Base-by-base conservation (phyloP, 2,797 vertebrate genomes). In the Neosilurus hyrtlii region DNA sequence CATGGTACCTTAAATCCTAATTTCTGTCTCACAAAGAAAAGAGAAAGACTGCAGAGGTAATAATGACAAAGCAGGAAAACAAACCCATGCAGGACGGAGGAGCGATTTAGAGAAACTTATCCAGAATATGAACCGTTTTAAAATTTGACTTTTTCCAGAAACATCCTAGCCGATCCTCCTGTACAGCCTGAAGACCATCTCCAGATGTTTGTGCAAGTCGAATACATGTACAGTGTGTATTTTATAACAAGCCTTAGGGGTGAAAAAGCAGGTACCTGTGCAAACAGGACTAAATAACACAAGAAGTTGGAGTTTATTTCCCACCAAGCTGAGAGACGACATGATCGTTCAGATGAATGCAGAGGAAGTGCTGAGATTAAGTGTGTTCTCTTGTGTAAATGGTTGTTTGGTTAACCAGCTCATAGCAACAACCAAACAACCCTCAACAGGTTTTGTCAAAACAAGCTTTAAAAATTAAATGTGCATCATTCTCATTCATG, bases 1-100 rank as follows among this genome's bases (percentile, higher is more conserved):
- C 43, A 30, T 65, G 37, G 61, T 82, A 65, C 43, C 35, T 35
- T 81, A 71, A 73, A 75, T 61, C 80, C 82, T 26, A 59, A 70
- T 51, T 56, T 61, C 26, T 61, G 52, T 75, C 18, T 9, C 10
- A 22, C 4, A 1, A 24, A 74, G 15, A 57, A 30, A 24, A 67
- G 5, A 57, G 62, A 35, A 37, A 35, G 26, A 35, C 62, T 9
- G 59, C 4, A 12, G 26, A 1, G 0, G 9, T 14, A 43, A 43
- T 43, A 9, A 24, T 43, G 6, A 76, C 20, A 20, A 30, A 74
- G 56, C 57, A 61, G 35, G 20, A 54, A 54, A 54, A 26, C 6
- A 54, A 71, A 15, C 10, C 12, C 16, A 20, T 35, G 3, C 12
- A 68, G 35, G 66, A 37, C 63, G 20, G 11, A 35, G 30, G 30